These are phyloP conservation scores for Gallinago media DNA, from an alignment of 2,113 vertebrate species.

Conservation along the genomic window DNA sequence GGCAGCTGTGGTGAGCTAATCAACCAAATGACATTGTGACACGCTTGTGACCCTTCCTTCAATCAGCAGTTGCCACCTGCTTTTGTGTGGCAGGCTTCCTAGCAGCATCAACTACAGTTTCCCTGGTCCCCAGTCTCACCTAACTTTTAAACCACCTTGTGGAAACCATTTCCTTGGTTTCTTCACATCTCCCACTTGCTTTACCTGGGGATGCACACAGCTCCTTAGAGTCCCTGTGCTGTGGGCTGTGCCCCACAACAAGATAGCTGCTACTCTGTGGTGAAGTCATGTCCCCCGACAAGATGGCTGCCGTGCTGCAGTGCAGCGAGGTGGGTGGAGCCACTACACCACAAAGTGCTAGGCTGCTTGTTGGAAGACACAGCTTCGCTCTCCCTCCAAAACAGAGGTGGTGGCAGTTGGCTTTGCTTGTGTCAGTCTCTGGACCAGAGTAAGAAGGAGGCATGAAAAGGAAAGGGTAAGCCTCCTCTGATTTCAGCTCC, in stretches of 20 bases:
- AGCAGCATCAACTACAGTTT: not conserved
- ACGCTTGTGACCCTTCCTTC: not conserved
- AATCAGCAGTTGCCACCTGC: rapidly evolving
- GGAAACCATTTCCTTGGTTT: not conserved
- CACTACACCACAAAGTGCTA: not conserved
- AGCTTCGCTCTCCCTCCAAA: not conserved
- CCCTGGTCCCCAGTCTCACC: not conserved
- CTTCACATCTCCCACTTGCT: rapidly evolving
- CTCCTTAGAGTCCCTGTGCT: not conserved
- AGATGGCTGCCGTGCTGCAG: not conserved
- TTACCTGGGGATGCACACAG: rapidly evolving
- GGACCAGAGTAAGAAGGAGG: not conserved
- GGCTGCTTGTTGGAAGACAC: rapidly evolving
- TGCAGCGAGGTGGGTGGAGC: not conserved
- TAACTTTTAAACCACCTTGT: not conserved
- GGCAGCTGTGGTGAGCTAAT: not conserved
- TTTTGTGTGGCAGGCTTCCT: not conserved
- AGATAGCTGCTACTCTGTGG: rapidly evolving
- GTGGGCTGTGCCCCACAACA: not conserved
- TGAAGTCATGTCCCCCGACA: rapidly evolving
- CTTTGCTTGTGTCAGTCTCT: not conserved
- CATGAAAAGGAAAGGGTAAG: not conserved
- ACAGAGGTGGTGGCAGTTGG: not conserved
- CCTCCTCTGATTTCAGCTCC: not conserved
- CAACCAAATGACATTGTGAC: not conserved